phyloP scores from a whole-genome alignment of 2,113 vertebrate genomes.

The Psittacus erithacus region DNA sequence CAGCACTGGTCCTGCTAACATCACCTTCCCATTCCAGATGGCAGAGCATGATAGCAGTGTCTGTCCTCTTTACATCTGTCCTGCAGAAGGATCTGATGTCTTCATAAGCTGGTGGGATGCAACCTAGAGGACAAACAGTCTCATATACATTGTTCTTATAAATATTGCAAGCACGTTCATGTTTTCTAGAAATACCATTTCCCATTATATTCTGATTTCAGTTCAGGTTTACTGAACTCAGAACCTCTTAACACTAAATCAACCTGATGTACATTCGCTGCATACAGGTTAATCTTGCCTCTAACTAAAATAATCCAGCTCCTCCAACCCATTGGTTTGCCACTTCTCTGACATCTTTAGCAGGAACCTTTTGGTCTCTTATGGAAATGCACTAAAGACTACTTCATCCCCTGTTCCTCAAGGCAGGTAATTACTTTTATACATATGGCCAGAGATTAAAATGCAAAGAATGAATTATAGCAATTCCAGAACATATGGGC shows the following conservation, averaged over 20 bases:
- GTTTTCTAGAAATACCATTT: neutral
- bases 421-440: constrained; percentile 61
- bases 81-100: neutral
- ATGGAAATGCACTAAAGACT: constrained; percentile 9
- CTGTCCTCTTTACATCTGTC: neutral
- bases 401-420: constrained; percentile 37
- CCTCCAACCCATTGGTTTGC: neutral
- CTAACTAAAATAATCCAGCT: neutral
- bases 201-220: neutral
- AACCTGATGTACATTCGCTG: neutral
- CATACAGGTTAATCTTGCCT: neutral
- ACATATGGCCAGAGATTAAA: constrained; percentile 48
- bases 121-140: neutral
- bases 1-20: neutral
- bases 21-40: neutral
- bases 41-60: neutral
- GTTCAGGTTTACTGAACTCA: neutral
- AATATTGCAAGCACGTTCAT: neutral
- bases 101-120: neutral
- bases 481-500: constrained; percentile 46
- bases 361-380: neutral
- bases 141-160: neutral
- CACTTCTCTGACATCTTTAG: neutral
- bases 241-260: neutral
- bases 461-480: constrained; percentile 58